Percentiles rank a stretch among this genome's conserved stretches.
Conservation (phyloP, 2,888 invertebrate species). For the Anoncus sp. region DNA sequence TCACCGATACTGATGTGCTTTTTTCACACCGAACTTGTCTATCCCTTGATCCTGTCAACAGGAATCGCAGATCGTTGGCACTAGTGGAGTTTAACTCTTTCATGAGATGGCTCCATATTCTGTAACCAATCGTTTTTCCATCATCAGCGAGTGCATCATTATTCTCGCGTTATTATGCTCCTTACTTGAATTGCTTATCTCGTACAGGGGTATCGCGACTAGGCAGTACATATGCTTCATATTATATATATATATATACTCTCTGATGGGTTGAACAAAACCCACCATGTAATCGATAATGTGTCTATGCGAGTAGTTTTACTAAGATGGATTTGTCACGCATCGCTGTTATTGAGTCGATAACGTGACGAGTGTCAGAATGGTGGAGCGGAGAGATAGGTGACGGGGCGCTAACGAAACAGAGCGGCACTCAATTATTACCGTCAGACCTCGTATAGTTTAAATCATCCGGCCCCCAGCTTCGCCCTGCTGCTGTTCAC, state of each 20-base stretch:
- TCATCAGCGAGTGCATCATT: constrained; percentile 15
- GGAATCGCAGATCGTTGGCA: not conserved
- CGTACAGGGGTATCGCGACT: constrained; percentile 8
- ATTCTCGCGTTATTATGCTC: constrained; percentile 1
- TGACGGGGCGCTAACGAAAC: constrained; percentile 80
- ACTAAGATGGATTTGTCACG: constrained; percentile 82
- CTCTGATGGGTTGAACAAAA: not conserved
- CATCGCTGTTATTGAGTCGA: constrained; percentile 81
- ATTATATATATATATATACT: not conserved
- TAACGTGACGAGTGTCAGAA: constrained; percentile 80
- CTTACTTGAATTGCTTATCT: constrained; percentile 27
- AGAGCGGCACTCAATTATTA: constrained; percentile 83
- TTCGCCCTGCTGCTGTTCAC: constrained; percentile 54
- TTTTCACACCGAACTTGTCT: not conserved
- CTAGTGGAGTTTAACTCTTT: not conserved
- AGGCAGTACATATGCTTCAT: constrained; percentile 18
- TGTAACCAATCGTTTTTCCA: not conserved
- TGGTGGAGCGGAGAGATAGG: constrained; percentile 62
- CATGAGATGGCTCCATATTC: not conserved
- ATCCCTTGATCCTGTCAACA: not conserved
- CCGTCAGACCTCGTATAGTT: constrained; percentile 82
- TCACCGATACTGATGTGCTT: not conserved
- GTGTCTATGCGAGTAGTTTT: constrained; percentile 70
- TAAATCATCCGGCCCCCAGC: constrained; percentile 74
- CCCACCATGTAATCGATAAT: constrained; percentile 63